A percentile compares a stretch with the other conserved stretches of the same genome.
These are phyloP conservation scores for Phainopepla nitens DNA, from an alignment of 2,113 vertebrate genomes.

Conservation along the genomic window DNA sequence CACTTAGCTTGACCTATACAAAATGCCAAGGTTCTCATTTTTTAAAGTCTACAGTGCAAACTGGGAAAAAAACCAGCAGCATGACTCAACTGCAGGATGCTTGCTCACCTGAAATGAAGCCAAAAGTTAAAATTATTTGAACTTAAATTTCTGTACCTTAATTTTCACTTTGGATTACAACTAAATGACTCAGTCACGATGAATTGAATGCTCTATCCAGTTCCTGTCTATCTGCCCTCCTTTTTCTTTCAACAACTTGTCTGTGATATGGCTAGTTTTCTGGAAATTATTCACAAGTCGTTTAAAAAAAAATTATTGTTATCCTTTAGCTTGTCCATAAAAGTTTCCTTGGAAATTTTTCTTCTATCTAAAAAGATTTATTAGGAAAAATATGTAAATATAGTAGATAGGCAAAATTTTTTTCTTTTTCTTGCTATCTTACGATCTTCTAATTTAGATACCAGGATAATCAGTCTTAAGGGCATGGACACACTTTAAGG, in stretches of 20 bases:
- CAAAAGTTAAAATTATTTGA: background rate
- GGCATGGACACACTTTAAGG: background rate
- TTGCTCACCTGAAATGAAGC: background rate
- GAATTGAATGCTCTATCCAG: background rate
- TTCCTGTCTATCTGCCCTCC: background rate
- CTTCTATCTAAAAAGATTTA: background rate
- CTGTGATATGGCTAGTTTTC: background rate
- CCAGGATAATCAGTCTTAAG: background rate
- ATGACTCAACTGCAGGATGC: background rate
- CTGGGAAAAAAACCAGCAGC: background rate
- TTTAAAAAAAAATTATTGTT: background rate
- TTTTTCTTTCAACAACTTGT: background rate
- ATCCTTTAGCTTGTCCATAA: background rate
- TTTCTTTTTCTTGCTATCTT: background rate
- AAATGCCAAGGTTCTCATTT: background rate
- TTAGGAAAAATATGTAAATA: background rate
- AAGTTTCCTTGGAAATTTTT: background rate
- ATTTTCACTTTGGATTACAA: background rate
- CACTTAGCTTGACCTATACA: background rate
- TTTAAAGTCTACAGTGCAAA: background rate
- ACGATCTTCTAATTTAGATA: background rate
- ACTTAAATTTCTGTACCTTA: background rate
- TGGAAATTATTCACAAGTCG: background rate
- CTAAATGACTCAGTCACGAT: background rate
- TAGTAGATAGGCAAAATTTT: background rate